Evolutionary conservation across 1,140 invertebrate species (phyloP).

Genomic region (Zeugodacus cucurbitae): DNA sequence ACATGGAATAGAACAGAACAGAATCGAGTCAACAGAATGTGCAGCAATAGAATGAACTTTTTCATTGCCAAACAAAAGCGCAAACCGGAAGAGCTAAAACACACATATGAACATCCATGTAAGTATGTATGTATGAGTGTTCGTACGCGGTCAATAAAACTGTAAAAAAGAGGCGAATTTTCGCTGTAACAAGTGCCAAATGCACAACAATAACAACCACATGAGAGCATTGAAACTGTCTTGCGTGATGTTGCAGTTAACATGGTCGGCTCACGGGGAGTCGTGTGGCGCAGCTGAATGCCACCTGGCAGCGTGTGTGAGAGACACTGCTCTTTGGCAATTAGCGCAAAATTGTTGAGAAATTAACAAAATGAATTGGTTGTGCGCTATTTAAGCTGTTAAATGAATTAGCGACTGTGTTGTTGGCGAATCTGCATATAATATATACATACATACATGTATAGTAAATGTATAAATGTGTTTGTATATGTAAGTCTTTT

Average conservation of each 20-base stretch:
- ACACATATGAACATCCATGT: background rate
- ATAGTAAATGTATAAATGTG: background rate
- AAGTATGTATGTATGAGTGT: background rate
- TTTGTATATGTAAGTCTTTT: no score
- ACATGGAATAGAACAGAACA: background rate
- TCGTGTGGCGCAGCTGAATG: background rate
- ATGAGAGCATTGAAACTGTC: background rate
- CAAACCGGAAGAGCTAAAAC: background rate
- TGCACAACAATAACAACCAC: background rate
- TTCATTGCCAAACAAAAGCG: slow-evolving; percentile 16
- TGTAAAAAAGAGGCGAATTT: background rate
- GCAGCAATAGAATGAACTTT: background rate
- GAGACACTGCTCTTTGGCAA: background rate
- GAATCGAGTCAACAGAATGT: background rate
- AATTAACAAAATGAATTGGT: slow-evolving; percentile 24
- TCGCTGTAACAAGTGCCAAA: background rate
- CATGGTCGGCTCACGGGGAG: background rate
- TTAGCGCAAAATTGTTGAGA: background rate
- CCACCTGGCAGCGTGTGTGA: background rate
- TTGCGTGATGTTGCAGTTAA: background rate
- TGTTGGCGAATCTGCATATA: background rate
- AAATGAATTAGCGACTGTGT: background rate
- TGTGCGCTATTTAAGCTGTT: slow-evolving; percentile 25
- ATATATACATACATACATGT: background rate
- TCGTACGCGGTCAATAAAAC: background rate